Percentiles rank a stretch among this genome's conserved stretches.
These are phyloP conservation scores for Globia sparganii DNA, from an alignment of 2,888 invertebrate genomes.

Conservation along the genomic window DNA sequence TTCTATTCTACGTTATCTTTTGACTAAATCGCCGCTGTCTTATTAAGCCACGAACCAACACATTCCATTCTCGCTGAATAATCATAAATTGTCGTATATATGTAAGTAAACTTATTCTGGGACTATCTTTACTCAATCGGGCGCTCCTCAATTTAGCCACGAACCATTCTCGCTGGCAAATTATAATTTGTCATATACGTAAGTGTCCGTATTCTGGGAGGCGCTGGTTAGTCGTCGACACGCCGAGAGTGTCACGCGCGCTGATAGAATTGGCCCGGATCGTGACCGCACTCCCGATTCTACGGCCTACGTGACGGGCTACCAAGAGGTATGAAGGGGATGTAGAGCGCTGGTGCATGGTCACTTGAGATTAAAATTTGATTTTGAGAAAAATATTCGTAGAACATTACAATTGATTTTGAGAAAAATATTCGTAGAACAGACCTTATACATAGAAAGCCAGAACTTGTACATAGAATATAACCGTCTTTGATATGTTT, in stretches of 20 bases:
- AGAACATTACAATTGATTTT: not conserved
- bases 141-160: slow-evolving; percentile 16
- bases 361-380: slow-evolving; percentile 6
- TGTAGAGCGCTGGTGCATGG: slow-evolving; percentile 1
- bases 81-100: slow-evolving; percentile 7
- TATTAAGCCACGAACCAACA: not conserved
- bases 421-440: not conserved
- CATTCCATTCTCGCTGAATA: not conserved
- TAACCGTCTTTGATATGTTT: not conserved
- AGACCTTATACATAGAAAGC: too few relatives aligned
- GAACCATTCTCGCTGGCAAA: slow-evolving; percentile 31
- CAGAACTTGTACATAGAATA: not conserved
- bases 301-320: slow-evolving; percentile 53
- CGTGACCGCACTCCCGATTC: slow-evolving; percentile 61
- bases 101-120: slow-evolving; percentile 22
- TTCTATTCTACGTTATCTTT: not conserved
- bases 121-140: slow-evolving; percentile 21
- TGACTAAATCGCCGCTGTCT: not conserved
- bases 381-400: too few relatives aligned
- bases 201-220: slow-evolving; percentile 42
- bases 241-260: slow-evolving; percentile 57
- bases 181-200: slow-evolving; percentile 54
- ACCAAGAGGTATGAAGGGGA: not conserved
- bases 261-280: slow-evolving; percentile 59
- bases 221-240: slow-evolving; percentile 26